Base-by-base conservation (phyloP, 2,888 invertebrate genomes). In the Volucella zonaria region DNA sequence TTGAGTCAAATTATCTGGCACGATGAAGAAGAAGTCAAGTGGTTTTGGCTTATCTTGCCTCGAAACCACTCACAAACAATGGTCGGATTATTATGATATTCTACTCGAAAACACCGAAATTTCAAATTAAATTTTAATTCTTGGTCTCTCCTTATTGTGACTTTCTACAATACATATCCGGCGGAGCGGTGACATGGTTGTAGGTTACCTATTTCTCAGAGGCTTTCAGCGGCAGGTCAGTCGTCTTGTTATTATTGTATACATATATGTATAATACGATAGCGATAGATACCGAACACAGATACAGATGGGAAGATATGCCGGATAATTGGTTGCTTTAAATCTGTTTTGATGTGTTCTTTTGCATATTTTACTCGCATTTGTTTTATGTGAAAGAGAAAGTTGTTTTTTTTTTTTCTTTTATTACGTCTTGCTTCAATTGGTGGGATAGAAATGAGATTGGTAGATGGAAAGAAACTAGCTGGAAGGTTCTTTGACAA, bases 161-260 rank as follows among this genome's bases (percentile, higher is more conserved):
- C 83, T 83, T 83, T 83, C 83, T 83, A 75, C 31, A 14, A 14
- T 45, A 40, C 23, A 6, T 31, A 31, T 31, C 31, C 31, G 31
- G 31, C 31, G 6, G 6, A 31, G 31, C 31, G 47, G 56, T 62
- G 42, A 70, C 47, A 43, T 47, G 75, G 66, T 52, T 71, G 49
- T 59, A 61, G 81, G 76, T 82, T 51, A 80, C 83, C 83, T 66
- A 83, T 76, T 83, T 83, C 80, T 59, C 75, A 80, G 56, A 62
- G 75, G 56, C 74, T 43, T 49, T 12, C 51, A 31, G 1, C 31
- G 31, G 6, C 31, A 31, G 31, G 31, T 31, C 31, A 31, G 6
- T 23, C 3, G 18, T 2, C 18, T 23, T 23, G 2, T 23, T 23
- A 23, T 23, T 23, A 23, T 23, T n/a, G n/a, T n/a, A n/a, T n/a